Evolutionary conservation across 2,888 invertebrate genomes (phyloP).

Genomic region (Hypena proboscidalis): DNA sequence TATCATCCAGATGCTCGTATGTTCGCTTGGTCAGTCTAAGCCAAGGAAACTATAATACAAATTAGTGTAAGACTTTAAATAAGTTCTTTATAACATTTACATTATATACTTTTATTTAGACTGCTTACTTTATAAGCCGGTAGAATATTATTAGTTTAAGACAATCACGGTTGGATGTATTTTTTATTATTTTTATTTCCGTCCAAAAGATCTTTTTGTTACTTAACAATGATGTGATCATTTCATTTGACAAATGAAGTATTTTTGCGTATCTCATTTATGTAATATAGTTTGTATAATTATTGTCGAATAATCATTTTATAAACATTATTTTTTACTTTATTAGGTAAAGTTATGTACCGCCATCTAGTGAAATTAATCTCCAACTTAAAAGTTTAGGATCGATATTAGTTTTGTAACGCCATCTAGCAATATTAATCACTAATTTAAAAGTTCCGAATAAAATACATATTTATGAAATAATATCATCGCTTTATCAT

Average conservation of each 20-base stretch:
- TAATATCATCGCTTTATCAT: conserved; percentile 10
- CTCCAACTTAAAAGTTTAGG: too few relatives aligned
- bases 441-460: not conserved
- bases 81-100: conserved; percentile 41
- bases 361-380: too few relatives aligned
- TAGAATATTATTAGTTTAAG: conserved; percentile 38
- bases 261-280: conserved; percentile 8
- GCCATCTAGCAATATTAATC: conserved; percentile 3
- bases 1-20: too few relatives aligned
- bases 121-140: conserved; percentile 47
- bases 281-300: conserved; percentile 7
- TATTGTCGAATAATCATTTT: too few relatives aligned
- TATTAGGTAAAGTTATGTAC: too few relatives aligned
- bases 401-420: too few relatives aligned
- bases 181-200: conserved; percentile 64
- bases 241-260: conserved; percentile 25
- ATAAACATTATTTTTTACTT: too few relatives aligned
- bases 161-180: conserved; percentile 25
- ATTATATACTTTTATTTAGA: conserved; percentile 50
- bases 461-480: too few relatives aligned
- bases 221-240: conserved; percentile 55
- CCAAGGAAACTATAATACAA: conserved; percentile 47
- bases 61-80: conserved; percentile 49
- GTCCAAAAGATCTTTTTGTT: conserved; percentile 66
- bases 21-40: conserved; percentile 9